These are phyloP conservation scores for Garrulus glandarius DNA, from an alignment of 2,797 vertebrate genomes.

Conservation along the genomic window DNA sequence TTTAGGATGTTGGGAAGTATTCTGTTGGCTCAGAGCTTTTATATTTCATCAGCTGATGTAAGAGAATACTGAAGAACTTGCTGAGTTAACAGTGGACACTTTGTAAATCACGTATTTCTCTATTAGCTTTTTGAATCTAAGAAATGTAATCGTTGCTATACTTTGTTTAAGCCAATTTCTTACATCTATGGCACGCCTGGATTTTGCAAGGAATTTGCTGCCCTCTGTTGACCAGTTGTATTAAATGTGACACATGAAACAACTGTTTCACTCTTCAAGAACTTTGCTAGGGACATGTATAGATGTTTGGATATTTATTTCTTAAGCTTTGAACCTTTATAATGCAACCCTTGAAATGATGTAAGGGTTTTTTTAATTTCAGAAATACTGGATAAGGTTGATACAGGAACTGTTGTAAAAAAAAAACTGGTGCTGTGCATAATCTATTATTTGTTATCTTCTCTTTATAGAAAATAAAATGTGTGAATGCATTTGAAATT, in stretches of 20 bases:
- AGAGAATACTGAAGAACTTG: neutral
- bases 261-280: neutral
- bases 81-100: neutral
- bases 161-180: neutral
- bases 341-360: accelerated
- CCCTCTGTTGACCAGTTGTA: constrained; percentile 20
- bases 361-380: neutral
- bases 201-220: constrained; percentile 49
- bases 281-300: accelerated
- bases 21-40: neutral
- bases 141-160: neutral
- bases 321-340: neutral
- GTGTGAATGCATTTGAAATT: neutral
- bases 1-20: neutral
- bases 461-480: neutral
- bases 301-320: neutral
- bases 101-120: neutral
- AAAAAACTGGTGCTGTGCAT: neutral
- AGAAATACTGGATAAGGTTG: neutral
- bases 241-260: neutral
- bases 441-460: neutral
- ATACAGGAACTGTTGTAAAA: neutral
- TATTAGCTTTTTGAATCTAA: neutral
- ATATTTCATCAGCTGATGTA: neutral
- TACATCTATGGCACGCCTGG: accelerated